Conservation (phyloP, 2,797 vertebrate species). For the Rachycentron canadum region DNA sequence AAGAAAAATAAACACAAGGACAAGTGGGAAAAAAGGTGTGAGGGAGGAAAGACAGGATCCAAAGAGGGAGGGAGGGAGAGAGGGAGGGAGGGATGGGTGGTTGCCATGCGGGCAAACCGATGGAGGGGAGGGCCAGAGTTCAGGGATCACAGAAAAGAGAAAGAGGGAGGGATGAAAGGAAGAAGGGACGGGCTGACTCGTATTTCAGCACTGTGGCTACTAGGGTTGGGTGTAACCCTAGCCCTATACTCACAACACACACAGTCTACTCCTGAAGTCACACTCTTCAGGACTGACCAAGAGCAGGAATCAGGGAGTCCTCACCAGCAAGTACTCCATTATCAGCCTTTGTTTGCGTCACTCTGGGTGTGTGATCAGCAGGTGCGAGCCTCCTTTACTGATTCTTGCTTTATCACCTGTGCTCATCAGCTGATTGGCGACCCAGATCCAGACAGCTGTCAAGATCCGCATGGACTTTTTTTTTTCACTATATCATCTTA, state of each 20-base stretch:
- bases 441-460: slow-evolving; percentile 13
- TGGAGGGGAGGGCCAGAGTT: slow-evolving; percentile 68
- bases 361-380: slow-evolving; percentile 19
- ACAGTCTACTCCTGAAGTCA: slow-evolving; percentile 50
- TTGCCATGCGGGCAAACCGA: slow-evolving; percentile 76
- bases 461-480: slow-evolving; percentile 26
- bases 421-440: slow-evolving; percentile 48
- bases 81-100: too few relatives aligned
- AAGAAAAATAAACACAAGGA: slow-evolving; percentile 73
- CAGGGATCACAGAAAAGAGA: slow-evolving; percentile 59
- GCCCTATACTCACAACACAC: slow-evolving; percentile 69
- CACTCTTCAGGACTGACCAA: slow-evolving; percentile 44
- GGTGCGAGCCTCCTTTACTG: slow-evolving; percentile 49
- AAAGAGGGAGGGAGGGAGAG: slow-evolving; percentile 74
- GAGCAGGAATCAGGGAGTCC: slow-evolving; percentile 36
- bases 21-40: slow-evolving; percentile 23
- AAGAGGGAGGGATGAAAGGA: slow-evolving; percentile 54
- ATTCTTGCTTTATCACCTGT: slow-evolving; percentile 19
- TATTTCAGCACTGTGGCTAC: slow-evolving; percentile 84
- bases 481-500: not conserved
- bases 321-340: slow-evolving; percentile 1
- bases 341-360: not conserved
- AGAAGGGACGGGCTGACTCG: slow-evolving; percentile 84
- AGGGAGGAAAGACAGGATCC: slow-evolving; percentile 35
- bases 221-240: slow-evolving; percentile 84